Conservation (phyloP, 1,140 invertebrate species). For the Drosophila trapezifrons region DNA sequence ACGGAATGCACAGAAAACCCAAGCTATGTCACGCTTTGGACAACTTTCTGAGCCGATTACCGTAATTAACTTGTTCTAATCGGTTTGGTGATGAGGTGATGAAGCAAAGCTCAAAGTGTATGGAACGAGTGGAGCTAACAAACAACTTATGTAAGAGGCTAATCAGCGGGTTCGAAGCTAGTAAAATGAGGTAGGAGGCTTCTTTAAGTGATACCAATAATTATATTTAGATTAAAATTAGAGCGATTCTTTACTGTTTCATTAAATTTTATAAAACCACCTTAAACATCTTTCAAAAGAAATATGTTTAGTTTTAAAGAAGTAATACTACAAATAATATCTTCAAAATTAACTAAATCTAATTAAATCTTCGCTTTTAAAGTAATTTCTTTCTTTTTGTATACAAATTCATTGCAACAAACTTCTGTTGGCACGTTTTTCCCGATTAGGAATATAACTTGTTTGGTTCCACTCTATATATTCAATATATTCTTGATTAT, state of each 20-base stretch:
- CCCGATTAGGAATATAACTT: too few relatives aligned
- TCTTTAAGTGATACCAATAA: too few relatives aligned
- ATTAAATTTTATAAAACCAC: neutral
- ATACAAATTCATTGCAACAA: too few relatives aligned
- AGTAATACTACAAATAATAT: too few relatives aligned
- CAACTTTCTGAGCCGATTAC: constrained; percentile 46
- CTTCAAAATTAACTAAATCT: too few relatives aligned
- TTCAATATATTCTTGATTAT: too few relatives aligned
- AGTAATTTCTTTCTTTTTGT: too few relatives aligned
- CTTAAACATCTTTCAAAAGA: too few relatives aligned
- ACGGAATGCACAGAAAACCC: constrained; percentile 37
- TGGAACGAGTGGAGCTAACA: constrained; percentile 11
- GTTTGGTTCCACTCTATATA: too few relatives aligned
- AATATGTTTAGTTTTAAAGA: neutral
- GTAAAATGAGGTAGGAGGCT: neutral
- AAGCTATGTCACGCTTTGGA: constrained; percentile 29
- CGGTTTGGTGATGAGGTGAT: constrained; percentile 26
- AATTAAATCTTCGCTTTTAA: too few relatives aligned
- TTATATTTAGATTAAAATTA: neutral
- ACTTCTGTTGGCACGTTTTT: too few relatives aligned
- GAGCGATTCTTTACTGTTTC: neutral
- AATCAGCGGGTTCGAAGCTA: neutral
- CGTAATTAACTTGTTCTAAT: constrained; percentile 52
- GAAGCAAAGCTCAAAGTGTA: constrained; percentile 28
- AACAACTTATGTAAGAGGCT: constrained; percentile 25